These are phyloP conservation scores for Drosophila malerkotliana DNA, from an alignment of 1,140 invertebrate species.

Conservation along the genomic window DNA sequence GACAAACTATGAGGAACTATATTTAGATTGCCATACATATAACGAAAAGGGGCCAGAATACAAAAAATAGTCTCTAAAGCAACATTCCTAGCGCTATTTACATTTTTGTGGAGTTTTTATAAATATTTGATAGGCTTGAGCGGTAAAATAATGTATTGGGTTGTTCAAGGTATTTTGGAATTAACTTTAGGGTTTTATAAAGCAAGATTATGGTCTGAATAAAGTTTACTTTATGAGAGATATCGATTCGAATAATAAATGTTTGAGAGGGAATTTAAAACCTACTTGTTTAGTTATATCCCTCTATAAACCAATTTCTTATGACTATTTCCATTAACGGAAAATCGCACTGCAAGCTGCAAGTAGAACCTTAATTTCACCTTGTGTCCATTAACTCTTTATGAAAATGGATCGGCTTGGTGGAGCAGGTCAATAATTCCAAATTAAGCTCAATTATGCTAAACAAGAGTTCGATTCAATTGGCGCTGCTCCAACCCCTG, in stretches of 20 bases:
- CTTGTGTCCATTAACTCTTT: constrained; percentile 68
- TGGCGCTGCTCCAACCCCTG: constrained; percentile 29
- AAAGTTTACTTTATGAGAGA: not conserved
- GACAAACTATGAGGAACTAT: constrained; percentile 33
- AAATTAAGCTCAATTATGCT: constrained; percentile 71
- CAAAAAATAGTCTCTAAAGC: constrained; percentile 14
- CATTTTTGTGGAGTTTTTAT: not conserved
- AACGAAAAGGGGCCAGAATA: constrained; percentile 2
- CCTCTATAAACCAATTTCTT: not conserved
- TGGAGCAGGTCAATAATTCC: constrained; percentile 54
- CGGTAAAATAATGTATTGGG: not conserved
- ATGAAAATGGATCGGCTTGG: constrained; percentile 47
- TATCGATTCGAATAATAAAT: not conserved
- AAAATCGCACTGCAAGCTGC: constrained; percentile 44
- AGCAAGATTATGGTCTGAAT: not conserved
- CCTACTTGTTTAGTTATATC: not conserved
- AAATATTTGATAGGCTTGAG: constrained; percentile 14
- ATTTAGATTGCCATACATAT: constrained; percentile 20
- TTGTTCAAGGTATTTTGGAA: not conserved
- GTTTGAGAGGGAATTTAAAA: not conserved
- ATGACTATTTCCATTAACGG: constrained; percentile 22
- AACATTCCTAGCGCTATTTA: not conserved
- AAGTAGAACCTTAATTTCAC: constrained; percentile 43
- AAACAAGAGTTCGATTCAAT: constrained; percentile 44
- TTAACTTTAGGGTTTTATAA: constrained; percentile 3